phyloP scores from a whole-genome alignment of 1,140 invertebrate genomes.

The Idris sp. region DNA sequence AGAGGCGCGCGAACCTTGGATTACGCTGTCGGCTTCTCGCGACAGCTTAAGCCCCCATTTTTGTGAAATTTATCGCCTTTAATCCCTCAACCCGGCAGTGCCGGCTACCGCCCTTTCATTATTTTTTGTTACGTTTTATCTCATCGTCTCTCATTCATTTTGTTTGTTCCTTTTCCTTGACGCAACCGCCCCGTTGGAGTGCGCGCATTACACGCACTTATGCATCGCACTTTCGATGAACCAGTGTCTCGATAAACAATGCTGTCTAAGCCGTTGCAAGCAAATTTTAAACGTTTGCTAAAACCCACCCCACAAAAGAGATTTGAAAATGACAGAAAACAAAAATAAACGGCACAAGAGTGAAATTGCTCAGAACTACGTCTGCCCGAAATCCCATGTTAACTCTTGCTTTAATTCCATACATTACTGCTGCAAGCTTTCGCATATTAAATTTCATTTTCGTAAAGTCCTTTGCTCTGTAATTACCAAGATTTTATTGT shows the following conservation, averaged over 20 bases:
- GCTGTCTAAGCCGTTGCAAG: slow-evolving; percentile 68
- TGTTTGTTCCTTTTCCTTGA: slow-evolving; percentile 30
- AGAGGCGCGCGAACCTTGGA: slow-evolving; percentile 67
- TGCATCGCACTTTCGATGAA: slow-evolving; percentile 39
- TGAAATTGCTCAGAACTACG: too few species aligned
- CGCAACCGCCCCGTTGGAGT: slow-evolving; percentile 21
- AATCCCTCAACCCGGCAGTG: slow-evolving; percentile 72
- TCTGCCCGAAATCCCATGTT: slow-evolving; percentile 65
- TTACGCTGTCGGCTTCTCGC: slow-evolving; percentile 76
- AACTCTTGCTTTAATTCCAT: slow-evolving; percentile 51
- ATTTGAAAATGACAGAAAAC: too few species aligned
- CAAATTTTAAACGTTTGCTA: slow-evolving; percentile 76
- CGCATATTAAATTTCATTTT: slow-evolving; percentile 25
- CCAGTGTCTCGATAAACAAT: slow-evolving; percentile 3
- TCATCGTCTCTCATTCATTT: slow-evolving; percentile 25
- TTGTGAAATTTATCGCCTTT: slow-evolving; percentile 79
- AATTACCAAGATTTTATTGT: too few species aligned
- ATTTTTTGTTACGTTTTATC: slow-evolving; percentile 60
- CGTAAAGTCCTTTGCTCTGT: slow-evolving; percentile 2
- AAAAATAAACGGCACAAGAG: too few species aligned
- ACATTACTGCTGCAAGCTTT: slow-evolving; percentile 3
- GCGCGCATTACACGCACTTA: slow-evolving; percentile 47
- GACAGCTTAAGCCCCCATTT: slow-evolving; percentile 78
- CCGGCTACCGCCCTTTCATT: slow-evolving; percentile 51
- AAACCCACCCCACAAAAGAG: slow-evolving; percentile 74